These are phyloP conservation scores for Synanthedon vespiformis DNA, from an alignment of 2,888 invertebrate genomes.

Conservation along the genomic window DNA sequence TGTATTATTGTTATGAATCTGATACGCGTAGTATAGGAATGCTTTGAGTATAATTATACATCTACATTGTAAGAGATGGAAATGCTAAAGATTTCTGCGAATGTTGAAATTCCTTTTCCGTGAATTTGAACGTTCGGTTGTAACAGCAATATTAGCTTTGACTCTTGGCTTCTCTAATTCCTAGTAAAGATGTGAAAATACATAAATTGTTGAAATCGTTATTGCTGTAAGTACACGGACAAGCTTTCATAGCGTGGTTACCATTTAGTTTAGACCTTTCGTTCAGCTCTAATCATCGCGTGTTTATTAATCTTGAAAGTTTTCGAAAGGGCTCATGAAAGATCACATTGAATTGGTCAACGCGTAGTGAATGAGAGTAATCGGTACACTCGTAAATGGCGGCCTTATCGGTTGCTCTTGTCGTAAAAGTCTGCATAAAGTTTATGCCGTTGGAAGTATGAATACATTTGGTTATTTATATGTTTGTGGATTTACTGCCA, in stretches of 20 bases:
- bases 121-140: neutral
- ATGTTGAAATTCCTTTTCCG: neutral
- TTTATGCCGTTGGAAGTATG: slow-evolving; percentile 31
- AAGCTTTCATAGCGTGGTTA: neutral
- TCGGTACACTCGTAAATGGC: slow-evolving; percentile 32
- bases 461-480: slow-evolving; percentile 45
- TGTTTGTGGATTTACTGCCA: slow-evolving; percentile 50
- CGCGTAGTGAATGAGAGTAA: slow-evolving; percentile 28
- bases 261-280: neutral
- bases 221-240: neutral
- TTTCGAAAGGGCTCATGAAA: slow-evolving; percentile 3
- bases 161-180: slow-evolving; percentile 4
- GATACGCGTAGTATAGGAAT: neutral
- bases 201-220: slow-evolving; percentile 1
- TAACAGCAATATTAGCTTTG: slow-evolving; percentile 1
- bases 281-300: neutral
- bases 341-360: slow-evolving; percentile 11
- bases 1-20: neutral
- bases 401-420: slow-evolving; percentile 31
- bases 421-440: slow-evolving; percentile 43
- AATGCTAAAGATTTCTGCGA: neutral
- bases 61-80: neutral
- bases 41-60: neutral
- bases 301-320: neutral
- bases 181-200: slow-evolving; percentile 5